Percentiles rank a stretch among this genome's conserved stretches.
Evolutionary conservation across 1,140 invertebrate genomes (phyloP).

Genomic region (Papilio helenus): DNA sequence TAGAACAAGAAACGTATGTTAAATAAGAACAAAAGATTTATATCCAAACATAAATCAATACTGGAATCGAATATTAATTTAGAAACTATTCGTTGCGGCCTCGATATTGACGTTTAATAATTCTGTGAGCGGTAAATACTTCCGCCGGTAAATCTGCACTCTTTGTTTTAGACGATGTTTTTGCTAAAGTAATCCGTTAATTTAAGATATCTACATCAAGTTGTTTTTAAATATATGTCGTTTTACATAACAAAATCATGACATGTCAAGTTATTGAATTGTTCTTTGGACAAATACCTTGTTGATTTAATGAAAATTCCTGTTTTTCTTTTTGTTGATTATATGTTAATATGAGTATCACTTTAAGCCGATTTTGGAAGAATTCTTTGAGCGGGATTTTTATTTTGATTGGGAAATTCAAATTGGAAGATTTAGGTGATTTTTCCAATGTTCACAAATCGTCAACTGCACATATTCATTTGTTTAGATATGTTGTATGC

Average conservation of each 20-base stretch:
- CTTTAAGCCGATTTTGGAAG: conserved; percentile 49
- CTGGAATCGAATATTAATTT: conserved; percentile 28
- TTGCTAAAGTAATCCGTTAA: background rate
- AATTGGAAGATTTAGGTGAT: conserved; percentile 49
- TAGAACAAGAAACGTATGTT: background rate
- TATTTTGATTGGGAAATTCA: conserved; percentile 28
- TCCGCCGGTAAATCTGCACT: conserved; percentile 17
- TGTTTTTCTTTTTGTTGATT: background rate
- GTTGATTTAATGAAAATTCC: background rate
- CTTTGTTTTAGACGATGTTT: conserved; percentile 22
- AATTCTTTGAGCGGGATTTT: conserved; percentile 50
- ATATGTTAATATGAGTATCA: background rate
- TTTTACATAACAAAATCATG: background rate
- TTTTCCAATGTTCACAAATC: conserved; percentile 39
- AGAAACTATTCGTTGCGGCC: conserved; percentile 23
- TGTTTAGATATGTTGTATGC: conserved; percentile 44
- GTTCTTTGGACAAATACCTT: background rate
- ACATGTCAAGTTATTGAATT: background rate
- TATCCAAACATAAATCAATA: background rate
- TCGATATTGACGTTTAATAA: conserved; percentile 35
- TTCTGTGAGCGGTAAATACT: background rate
- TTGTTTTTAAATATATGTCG: background rate
- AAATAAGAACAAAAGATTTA: background rate
- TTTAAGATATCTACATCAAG: background rate
- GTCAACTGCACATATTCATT: conserved; percentile 46